Percentiles rank a stretch among this genome's conserved stretches.
phyloP scores from a whole-genome alignment of 1,140 invertebrate species.

The Trichoplusia ni region DNA sequence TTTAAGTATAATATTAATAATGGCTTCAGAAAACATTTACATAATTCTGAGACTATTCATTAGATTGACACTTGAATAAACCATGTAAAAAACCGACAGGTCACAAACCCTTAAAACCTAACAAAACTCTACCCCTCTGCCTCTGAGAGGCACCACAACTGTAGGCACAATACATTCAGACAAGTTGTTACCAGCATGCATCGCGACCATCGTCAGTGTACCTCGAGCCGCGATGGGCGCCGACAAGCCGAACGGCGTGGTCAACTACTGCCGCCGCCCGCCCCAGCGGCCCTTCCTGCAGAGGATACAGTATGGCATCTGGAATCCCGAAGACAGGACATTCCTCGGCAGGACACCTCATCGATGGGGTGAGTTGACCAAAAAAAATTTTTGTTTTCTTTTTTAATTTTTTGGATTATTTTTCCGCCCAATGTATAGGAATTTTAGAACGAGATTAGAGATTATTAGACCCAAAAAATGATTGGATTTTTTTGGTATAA shows the following conservation, averaged over 20 bases:
- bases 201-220: slow-evolving; percentile 41
- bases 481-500: no score
- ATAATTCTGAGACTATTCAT: no score
- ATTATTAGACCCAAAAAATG: no score
- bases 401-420: background rate
- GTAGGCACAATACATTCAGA: slow-evolving; percentile 6
- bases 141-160: background rate
- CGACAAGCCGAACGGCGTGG: slow-evolving; percentile 69
- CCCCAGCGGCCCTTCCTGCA: slow-evolving; percentile 71
- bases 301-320: slow-evolving; percentile 83
- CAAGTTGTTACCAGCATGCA: background rate
- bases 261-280: slow-evolving; percentile 67
- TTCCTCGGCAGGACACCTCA: slow-evolving; percentile 86
- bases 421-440: no score
- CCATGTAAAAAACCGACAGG: no score
- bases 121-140: background rate
- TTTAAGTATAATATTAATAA: no score
- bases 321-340: slow-evolving; percentile 85
- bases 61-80: no score
- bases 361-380: slow-evolving; percentile 87
- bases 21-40: no score
- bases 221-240: slow-evolving; percentile 58
- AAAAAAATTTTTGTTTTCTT: background rate
- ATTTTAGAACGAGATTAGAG: no score
- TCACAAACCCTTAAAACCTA: no score